A percentile compares a stretch with the other conserved stretches of the same genome.
These are phyloP conservation scores for Leptatherina wallacei DNA, from an alignment of 2,797 vertebrate species.

Conservation along the genomic window DNA sequence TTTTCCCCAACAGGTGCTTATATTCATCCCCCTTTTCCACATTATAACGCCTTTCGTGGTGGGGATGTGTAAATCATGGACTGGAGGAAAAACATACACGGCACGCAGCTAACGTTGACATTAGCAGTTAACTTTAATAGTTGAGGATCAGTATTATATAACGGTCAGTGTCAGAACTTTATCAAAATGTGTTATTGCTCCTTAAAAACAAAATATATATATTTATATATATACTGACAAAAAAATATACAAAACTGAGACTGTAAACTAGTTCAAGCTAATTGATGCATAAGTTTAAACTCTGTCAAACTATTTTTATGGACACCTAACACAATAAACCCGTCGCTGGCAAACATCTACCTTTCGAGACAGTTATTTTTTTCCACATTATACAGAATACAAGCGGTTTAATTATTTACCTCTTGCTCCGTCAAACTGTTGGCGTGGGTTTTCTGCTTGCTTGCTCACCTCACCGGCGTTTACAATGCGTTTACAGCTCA, in stretches of 20 bases:
- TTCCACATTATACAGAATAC: background rate
- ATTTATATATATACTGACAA: no score
- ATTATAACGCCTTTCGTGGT: slow-evolving; percentile 11
- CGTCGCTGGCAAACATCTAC: background rate
- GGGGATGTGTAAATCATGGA: slow-evolving; percentile 1
- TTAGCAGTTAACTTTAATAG: slow-evolving; percentile 18
- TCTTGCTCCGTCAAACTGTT: slow-evolving; percentile 12
- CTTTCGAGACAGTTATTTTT: background rate
- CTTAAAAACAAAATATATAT: no score
- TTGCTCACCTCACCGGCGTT: slow-evolving; percentile 11
- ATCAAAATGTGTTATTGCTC: accelerated
- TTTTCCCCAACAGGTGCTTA: background rate
- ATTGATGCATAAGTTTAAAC: background rate
- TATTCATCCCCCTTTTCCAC: no score
- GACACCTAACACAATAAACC: background rate
- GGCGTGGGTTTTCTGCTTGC: slow-evolving; percentile 20
- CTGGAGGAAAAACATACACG: background rate
- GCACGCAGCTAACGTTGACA: slow-evolving; percentile 10
- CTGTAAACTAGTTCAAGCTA: background rate
- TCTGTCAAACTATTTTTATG: background rate
- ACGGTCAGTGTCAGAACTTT: background rate
- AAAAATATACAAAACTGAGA: background rate
- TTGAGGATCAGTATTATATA: background rate
- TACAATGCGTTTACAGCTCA: background rate
- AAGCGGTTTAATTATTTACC: slow-evolving; percentile 42